Percentiles rank a stretch among this genome's conserved stretches.
These are phyloP conservation scores for Sepioteuthis lessoniana DNA, from an alignment of 2,888 invertebrate species.

Conservation along the genomic window DNA sequence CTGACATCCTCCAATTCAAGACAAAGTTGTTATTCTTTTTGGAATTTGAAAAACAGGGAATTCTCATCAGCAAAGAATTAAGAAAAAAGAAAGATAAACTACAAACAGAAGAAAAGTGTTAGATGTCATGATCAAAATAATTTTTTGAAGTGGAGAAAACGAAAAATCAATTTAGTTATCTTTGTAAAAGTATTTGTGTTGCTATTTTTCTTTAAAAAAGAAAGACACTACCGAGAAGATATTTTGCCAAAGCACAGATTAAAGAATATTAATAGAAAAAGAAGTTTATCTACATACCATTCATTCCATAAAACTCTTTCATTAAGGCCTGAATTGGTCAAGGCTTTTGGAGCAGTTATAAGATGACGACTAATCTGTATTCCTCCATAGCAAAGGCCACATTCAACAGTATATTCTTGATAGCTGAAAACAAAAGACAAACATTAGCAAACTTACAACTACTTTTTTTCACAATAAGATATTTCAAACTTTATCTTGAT, in stretches of 20 bases:
- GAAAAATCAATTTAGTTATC: background rate
- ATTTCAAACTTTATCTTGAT: too few species aligned
- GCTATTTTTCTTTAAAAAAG: background rate
- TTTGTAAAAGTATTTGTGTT: background rate
- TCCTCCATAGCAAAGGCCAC: constrained; percentile 92
- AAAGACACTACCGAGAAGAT: background rate
- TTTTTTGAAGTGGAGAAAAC: background rate
- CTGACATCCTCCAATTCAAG: too few species aligned
- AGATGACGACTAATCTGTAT: constrained; percentile 84
- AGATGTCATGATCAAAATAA: too few species aligned
- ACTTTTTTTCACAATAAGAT: too few species aligned
- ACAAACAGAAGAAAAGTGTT: too few species aligned
- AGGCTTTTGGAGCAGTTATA: constrained; percentile 80
- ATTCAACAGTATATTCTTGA: constrained; percentile 88
- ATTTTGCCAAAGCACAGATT: too few species aligned
- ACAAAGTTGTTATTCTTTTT: too few species aligned
- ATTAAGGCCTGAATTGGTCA: constrained; percentile 84
- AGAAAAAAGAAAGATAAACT: too few species aligned
- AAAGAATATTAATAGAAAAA: background rate
- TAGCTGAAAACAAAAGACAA: constrained; percentile 71
- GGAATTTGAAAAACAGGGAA: too few species aligned
- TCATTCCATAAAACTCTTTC: constrained; percentile 89
- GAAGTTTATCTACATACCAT: constrained; percentile 79
- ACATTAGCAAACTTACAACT: background rate
- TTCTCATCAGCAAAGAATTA: too few species aligned